Evolutionary conservation across 1,140 invertebrate species (phyloP).

Genomic region (Euura lappo): DNA sequence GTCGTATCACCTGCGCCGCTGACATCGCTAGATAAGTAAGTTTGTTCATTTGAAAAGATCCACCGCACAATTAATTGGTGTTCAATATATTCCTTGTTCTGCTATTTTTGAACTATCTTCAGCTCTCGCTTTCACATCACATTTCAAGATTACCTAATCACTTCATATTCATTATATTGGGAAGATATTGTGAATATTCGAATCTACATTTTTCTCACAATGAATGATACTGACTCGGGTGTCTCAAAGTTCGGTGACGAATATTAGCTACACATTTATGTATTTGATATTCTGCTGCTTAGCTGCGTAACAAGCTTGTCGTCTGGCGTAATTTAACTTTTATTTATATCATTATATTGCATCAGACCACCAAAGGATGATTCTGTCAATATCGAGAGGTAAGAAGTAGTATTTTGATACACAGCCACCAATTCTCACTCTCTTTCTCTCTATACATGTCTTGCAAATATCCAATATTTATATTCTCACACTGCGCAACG

Average conservation of each 20-base stretch:
- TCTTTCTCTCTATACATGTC: background rate
- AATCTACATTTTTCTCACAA: no score
- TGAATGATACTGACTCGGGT: no score
- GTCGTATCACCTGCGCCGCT: slow-evolving; percentile 52
- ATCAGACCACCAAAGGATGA: slow-evolving; percentile 54
- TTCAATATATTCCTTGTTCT: background rate
- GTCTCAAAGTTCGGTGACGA: background rate
- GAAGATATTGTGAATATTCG: no score
- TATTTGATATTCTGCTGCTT: background rate
- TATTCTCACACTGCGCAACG: slow-evolving; percentile 12
- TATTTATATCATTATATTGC: slow-evolving; percentile 43
- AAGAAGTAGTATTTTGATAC: slow-evolving; percentile 35
- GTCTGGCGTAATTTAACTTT: slow-evolving; percentile 27
- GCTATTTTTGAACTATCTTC: background rate
- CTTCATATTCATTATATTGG: background rate
- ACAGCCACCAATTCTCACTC: slow-evolving; percentile 2
- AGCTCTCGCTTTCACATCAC: slow-evolving; percentile 18
- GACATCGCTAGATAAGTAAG: slow-evolving; percentile 65
- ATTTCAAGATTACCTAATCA: slow-evolving; percentile 11
- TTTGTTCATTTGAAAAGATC: slow-evolving; percentile 9
- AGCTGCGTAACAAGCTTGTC: background rate
- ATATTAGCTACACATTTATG: background rate
- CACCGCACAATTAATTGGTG: slow-evolving; percentile 17
- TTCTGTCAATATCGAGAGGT: slow-evolving; percentile 56
- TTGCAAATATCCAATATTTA: slow-evolving; percentile 6